A percentile compares a stretch with the other conserved stretches of the same genome.
Evolutionary conservation across 2,888 invertebrate genomes (phyloP).

Genomic region (Dorcus parallelipipedus): DNA sequence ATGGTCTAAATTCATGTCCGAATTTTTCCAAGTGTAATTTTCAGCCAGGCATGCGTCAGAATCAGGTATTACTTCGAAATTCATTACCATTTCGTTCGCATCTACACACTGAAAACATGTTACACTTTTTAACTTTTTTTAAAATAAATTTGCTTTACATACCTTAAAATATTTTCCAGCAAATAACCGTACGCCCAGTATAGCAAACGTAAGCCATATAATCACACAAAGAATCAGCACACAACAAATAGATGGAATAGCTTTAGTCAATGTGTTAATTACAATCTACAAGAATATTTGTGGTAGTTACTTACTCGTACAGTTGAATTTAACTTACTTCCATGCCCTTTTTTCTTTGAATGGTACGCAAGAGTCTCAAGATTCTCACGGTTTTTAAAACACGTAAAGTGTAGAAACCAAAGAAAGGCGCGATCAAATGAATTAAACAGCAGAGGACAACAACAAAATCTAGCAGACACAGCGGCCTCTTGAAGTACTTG

Average conservation of each 20-base stretch:
- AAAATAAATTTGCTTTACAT: slow-evolving; percentile 23
- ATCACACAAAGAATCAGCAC: slow-evolving; percentile 98
- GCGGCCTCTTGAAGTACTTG: slow-evolving; percentile 97
- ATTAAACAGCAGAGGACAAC: slow-evolving; percentile 98
- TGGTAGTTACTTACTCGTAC: not conserved
- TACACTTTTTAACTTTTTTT: not conserved
- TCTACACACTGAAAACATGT: slow-evolving; percentile 73
- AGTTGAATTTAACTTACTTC: slow-evolving; percentile 70
- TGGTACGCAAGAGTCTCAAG: slow-evolving; percentile 95
- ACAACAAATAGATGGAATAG: slow-evolving; percentile 99
- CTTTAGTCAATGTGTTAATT: slow-evolving; percentile 97
- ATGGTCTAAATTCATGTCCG: slow-evolving; percentile 97
- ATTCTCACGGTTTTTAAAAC: slow-evolving; percentile 99
- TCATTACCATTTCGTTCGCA: slow-evolving; percentile 63
- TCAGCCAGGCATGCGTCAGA: slow-evolving; percentile 79
- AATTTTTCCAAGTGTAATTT: slow-evolving; percentile 94
- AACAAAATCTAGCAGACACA: slow-evolving; percentile 99
- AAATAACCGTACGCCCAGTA: slow-evolving; percentile 98
- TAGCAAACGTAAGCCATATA: slow-evolving; percentile 99
- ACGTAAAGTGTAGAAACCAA: slow-evolving; percentile 95
- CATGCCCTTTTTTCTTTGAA: slow-evolving; percentile 99
- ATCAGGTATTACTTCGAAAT: slow-evolving; percentile 84
- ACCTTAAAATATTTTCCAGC: slow-evolving; percentile 96
- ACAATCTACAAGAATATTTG: slow-evolving; percentile 69
- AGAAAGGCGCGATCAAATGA: slow-evolving; percentile 94